Evolutionary conservation across 2,888 invertebrate genomes (phyloP).

Genomic region (Syritta pipiens): DNA sequence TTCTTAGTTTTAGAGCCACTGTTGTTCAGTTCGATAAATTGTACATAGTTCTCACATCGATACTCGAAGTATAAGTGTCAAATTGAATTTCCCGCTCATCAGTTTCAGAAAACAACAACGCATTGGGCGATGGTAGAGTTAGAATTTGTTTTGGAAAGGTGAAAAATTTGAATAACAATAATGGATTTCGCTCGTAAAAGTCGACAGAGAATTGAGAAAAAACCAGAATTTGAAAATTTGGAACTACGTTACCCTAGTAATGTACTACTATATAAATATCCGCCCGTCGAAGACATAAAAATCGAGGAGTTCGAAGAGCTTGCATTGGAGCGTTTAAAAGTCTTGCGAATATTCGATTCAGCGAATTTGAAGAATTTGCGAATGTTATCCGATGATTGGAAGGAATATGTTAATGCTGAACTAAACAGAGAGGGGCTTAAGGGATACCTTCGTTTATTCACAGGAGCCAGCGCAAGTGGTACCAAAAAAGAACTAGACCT

Average conservation of each 20-base stretch:
- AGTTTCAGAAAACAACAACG: too few species aligned
- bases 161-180: background rate
- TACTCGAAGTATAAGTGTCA: slow-evolving; percentile 8
- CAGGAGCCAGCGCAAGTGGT: slow-evolving; percentile 74
- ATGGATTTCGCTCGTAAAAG: slow-evolving; percentile 75
- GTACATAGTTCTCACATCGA: background rate
- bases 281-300: slow-evolving; percentile 87
- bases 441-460: slow-evolving; percentile 83
- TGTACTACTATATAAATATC: slow-evolving; percentile 88
- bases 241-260: slow-evolving; percentile 85
- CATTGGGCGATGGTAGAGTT: too few species aligned
- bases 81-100: too few species aligned
- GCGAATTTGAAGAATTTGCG: slow-evolving; percentile 84
- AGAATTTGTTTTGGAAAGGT: background rate
- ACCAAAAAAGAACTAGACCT: slow-evolving; percentile 82
- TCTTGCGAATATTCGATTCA: slow-evolving; percentile 88
- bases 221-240: slow-evolving; percentile 78
- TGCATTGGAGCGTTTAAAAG: slow-evolving; percentile 90
- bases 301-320: slow-evolving; percentile 93
- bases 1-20: background rate
- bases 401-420: slow-evolving; percentile 83
- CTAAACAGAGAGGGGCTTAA: slow-evolving; percentile 85
- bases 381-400: slow-evolving; percentile 85
- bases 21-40: background rate
- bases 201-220: slow-evolving; percentile 71